Conservation (phyloP, 1,140 invertebrate genomes). For the Drosophila tropicalis region DNA sequence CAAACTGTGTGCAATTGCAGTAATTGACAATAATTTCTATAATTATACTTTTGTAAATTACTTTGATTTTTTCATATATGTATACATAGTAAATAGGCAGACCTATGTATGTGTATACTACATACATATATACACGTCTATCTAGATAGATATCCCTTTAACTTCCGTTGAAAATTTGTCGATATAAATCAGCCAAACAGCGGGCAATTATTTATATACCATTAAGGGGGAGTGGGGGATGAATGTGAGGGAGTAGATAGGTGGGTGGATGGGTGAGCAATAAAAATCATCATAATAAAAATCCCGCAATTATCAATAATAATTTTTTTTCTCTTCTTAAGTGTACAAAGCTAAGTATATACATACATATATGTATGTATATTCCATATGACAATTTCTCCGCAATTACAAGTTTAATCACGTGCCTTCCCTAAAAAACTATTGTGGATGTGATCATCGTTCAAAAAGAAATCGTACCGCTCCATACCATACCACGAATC, state of each 20-base stretch:
- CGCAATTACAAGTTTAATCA: conserved; percentile 49
- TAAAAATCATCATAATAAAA: conserved; percentile 53
- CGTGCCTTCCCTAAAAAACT: conserved; percentile 36
- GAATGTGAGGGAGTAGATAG: neutral
- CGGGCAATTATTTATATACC: conserved; percentile 41
- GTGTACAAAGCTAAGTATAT: no score
- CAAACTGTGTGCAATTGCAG: conserved; percentile 60
- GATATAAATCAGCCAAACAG: conserved; percentile 37
- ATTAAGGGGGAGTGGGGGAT: neutral
- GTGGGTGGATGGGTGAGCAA: neutral
- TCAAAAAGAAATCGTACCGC: conserved; percentile 10
- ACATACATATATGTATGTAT: no score
- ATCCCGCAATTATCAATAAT: conserved; percentile 45
- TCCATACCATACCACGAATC: neutral
- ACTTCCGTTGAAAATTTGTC: conserved; percentile 43
- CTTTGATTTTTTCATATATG: conserved; percentile 51
- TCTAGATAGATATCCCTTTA: conserved; percentile 14
- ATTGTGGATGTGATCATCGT: conserved; percentile 4
- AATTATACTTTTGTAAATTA: conserved; percentile 66
- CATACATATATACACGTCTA: conserved; percentile 18
- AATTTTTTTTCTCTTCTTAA: neutral
- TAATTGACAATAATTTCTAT: conserved; percentile 78
- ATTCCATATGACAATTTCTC: conserved; percentile 37
- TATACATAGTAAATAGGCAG: no score
- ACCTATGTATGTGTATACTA: no score